Evolutionary conservation across 2,888 invertebrate genomes (phyloP).

Genomic region (Chalcis sispes): DNA sequence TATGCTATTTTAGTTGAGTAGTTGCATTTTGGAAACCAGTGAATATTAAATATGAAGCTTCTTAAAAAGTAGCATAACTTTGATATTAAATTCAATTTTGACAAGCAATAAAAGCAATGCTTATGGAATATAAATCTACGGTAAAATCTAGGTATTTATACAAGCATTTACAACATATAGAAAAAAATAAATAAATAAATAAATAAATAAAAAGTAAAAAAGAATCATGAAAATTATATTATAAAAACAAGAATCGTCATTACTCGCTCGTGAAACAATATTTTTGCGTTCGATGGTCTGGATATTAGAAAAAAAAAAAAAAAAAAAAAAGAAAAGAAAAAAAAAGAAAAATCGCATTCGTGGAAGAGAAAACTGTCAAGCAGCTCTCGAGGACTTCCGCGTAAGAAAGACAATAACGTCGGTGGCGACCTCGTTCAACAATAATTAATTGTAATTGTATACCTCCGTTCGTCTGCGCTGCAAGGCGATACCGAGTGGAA

Average conservation of each 20-base stretch:
- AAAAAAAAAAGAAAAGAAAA: neutral
- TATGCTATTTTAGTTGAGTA: conserved; percentile 18
- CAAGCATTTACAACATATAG: conserved; percentile 31
- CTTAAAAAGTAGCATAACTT: conserved; percentile 22
- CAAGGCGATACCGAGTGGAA: conserved; percentile 47
- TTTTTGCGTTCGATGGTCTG: conserved; percentile 41
- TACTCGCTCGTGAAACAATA: conserved; percentile 28
- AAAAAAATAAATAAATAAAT: conserved; percentile 16
- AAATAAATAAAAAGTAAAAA: conserved; percentile 23
- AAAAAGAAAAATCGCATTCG: conserved; percentile 25
- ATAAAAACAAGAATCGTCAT: conserved; percentile 38
- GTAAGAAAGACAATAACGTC: conserved; percentile 59
- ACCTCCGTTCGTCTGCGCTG: conserved; percentile 53
- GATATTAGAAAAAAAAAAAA: conserved; percentile 9
- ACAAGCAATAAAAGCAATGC: conserved; percentile 1
- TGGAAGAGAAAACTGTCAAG: conserved; percentile 49
- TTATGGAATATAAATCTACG: conserved; percentile 28
- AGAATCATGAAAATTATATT: conserved; percentile 12
- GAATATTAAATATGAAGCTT: conserved; percentile 6
- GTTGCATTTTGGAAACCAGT: conserved; percentile 16
- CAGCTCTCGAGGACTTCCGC: conserved; percentile 56
- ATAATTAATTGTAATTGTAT: conserved; percentile 58
- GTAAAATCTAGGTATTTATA: conserved; percentile 32
- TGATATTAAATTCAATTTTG: conserved; percentile 19
- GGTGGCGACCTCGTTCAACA: conserved; percentile 58